These are phyloP conservation scores for Seira sanloemensis DNA, from an alignment of 2,888 invertebrate genomes.

Conservation along the genomic window DNA sequence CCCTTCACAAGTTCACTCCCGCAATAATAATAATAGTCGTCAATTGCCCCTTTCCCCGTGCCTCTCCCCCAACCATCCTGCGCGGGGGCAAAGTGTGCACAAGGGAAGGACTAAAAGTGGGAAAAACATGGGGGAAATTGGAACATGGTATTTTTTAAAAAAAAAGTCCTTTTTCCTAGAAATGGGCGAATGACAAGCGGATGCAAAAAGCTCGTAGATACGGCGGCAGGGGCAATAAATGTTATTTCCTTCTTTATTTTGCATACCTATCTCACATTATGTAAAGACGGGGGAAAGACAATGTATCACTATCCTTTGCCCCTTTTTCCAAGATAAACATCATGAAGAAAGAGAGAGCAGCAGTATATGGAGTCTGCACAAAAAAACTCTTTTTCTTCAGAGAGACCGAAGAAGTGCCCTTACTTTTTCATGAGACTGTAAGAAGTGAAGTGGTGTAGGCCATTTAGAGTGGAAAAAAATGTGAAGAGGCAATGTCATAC, in stretches of 20 bases:
- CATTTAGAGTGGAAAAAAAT: background rate
- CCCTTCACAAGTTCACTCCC: slow-evolving; percentile 15
- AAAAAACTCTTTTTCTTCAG: too few species aligned
- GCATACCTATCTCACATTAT: slow-evolving; percentile 12
- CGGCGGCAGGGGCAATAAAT: background rate
- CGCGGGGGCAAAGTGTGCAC: background rate
- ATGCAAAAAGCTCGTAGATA: too few species aligned
- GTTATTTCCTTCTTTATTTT: slow-evolving; percentile 15
- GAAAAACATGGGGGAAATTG: too few species aligned
- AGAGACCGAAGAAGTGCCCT: background rate
- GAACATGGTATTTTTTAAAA: too few species aligned
- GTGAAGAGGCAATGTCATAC: slow-evolving; percentile 11
- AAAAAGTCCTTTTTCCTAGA: too few species aligned
- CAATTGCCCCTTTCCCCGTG: background rate
- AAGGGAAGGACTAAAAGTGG: background rate
- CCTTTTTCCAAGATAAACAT: slow-evolving; percentile 7
- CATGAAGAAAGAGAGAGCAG: too few species aligned
- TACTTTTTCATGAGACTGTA: background rate
- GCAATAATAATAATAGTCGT: slow-evolving; percentile 23
- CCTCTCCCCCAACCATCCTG: too few species aligned
- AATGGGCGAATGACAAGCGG: too few species aligned
- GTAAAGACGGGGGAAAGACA: background rate
- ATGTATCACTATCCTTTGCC: slow-evolving; percentile 4
- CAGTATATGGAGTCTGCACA: too few species aligned
- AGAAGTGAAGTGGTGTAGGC: background rate